A percentile compares a stretch with the other conserved stretches of the same genome.
Evolutionary conservation across 2,113 vertebrate genomes (phyloP).

Genomic region (Erpornis zantholeuca): DNA sequence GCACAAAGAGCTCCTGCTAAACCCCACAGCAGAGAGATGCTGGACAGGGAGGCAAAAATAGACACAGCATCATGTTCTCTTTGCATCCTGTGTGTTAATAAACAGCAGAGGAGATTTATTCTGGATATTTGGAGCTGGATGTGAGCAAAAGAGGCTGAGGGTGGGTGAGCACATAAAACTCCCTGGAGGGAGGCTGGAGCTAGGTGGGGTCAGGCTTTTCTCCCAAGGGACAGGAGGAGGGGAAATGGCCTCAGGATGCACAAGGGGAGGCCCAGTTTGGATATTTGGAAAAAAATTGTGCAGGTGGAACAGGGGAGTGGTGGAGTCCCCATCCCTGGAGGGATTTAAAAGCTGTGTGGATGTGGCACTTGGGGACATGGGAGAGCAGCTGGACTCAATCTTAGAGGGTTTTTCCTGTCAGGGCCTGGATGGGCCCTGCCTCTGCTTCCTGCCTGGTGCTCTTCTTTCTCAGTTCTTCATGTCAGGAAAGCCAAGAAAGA

Average conservation of each 20-base stretch:
- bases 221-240: background rate
- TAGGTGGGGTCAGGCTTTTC: background rate
- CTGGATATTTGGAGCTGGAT: background rate
- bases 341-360: rapidly evolving
- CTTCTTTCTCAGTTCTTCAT: no score
- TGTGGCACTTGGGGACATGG: background rate
- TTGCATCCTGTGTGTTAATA: no score
- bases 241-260: background rate
- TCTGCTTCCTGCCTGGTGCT: no score
- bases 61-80: rapidly evolving
- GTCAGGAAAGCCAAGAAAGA: no score
- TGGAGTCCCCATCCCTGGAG: background rate
- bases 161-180: rapidly evolving
- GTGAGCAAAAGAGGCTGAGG: background rate
- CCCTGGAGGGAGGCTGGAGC: background rate
- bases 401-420: background rate
- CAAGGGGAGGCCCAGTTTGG: no score
- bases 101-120: background rate
- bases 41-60: rapidly evolving
- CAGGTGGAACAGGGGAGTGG: background rate
- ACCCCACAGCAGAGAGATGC: rapidly evolving
- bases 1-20: background rate
- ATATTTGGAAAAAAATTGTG: background rate
- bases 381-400: rapidly evolving
- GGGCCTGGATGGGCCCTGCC: no score